Evolutionary conservation across 2,888 invertebrate species (phyloP).

Genomic region (Dilophus febrilis): DNA sequence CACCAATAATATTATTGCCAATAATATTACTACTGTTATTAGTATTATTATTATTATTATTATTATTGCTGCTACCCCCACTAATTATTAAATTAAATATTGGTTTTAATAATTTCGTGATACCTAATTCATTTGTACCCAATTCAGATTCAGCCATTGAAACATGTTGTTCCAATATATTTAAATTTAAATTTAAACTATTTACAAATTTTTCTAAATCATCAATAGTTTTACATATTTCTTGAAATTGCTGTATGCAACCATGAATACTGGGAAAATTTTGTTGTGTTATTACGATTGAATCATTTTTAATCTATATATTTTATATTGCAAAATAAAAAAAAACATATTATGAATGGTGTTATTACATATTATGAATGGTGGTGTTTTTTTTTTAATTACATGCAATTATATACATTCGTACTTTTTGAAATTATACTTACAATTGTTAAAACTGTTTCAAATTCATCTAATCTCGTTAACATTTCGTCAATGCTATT

Average conservation of each 20-base stretch:
- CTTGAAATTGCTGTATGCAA: constrained; percentile 34
- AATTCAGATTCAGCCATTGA: constrained; percentile 42
- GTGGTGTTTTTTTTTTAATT: not conserved
- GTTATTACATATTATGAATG: no score
- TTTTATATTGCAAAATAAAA: not conserved
- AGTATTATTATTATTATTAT: no score
- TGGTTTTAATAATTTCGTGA: constrained; percentile 43
- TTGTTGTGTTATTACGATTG: constrained; percentile 22
- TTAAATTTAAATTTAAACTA: constrained; percentile 35
- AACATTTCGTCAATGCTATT: constrained; percentile 49
- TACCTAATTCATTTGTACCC: constrained; percentile 37
- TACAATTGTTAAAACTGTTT: constrained; percentile 41
- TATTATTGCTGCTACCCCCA: constrained; percentile 2
- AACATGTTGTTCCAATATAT: constrained; percentile 36
- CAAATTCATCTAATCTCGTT: constrained; percentile 45
- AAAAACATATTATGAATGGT: constrained; percentile 13
- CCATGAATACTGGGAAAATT: constrained; percentile 35
- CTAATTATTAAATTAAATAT: constrained; percentile 30
- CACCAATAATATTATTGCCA: no score
- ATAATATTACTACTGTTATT: no score
- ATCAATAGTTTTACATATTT: constrained; percentile 36
- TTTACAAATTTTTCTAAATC: constrained; percentile 36
- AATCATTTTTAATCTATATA: constrained; percentile 22
- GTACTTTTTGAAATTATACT: constrained; percentile 15
- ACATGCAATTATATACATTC: not conserved